Percentiles rank a stretch among this genome's conserved stretches.
Conservation (phyloP, 1,140 invertebrate species). For the Procambarus virginalis region DNA sequence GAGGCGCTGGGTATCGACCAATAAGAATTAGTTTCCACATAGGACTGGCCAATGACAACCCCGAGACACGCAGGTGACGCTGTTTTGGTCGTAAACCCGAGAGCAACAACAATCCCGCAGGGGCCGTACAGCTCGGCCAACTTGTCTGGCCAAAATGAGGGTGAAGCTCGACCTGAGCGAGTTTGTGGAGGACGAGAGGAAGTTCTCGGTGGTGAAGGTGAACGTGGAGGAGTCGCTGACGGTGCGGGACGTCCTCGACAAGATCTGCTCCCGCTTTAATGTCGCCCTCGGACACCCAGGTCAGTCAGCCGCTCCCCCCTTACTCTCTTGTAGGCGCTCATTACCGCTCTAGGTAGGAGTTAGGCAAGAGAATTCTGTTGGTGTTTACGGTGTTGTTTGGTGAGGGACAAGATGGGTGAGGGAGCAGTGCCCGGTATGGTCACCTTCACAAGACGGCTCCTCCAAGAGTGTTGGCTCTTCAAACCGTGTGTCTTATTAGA, state of each 20-base stretch:
- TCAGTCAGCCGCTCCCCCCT: background rate
- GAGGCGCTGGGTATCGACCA: background rate
- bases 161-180: conserved; percentile 43
- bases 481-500: no score
- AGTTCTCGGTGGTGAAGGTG: conserved; percentile 33
- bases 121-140: background rate
- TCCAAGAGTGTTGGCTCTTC: no score
- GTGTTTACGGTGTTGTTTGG: no score
- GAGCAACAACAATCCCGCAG: conserved; percentile 13
- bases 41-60: background rate
- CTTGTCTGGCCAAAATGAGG: conserved; percentile 18
- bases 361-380: no score
- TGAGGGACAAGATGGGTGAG: no score
- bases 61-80: background rate
- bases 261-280: conserved; percentile 33
- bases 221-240: conserved; percentile 41
- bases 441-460: no score
- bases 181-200: conserved; percentile 43
- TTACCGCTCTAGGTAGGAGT: no score
- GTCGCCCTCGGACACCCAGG: background rate
- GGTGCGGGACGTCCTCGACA: conserved; percentile 39
- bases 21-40: background rate
- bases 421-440: no score
- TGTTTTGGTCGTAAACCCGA: background rate
- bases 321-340: no score